A percentile compares a stretch with the other conserved stretches of the same genome.
Evolutionary conservation across 1,140 invertebrate species (phyloP).

Genomic region (Latrodectus geometricus): DNA sequence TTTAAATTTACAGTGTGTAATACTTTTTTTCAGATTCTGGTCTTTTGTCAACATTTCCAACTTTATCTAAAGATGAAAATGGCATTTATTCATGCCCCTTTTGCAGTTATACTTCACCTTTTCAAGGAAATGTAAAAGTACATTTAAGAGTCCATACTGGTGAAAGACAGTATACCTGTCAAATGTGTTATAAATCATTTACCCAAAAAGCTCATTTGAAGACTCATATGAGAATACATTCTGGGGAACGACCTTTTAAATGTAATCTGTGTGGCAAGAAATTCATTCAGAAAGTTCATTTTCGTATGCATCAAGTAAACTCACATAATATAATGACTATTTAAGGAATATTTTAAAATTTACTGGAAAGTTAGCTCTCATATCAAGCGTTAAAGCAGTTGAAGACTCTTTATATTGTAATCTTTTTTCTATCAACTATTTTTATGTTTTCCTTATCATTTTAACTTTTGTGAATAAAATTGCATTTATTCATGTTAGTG

Average conservation of each 20-base stretch:
- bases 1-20: too few relatives aligned
- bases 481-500: too few relatives aligned
- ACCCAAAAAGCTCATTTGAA: slow-evolving; percentile 2
- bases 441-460: too few relatives aligned
- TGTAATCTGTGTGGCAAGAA: neutral
- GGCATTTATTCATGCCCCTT: slow-evolving; percentile 58
- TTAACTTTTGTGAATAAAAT: too few relatives aligned
- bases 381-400: too few relatives aligned
- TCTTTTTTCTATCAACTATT: too few relatives aligned
- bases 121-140: slow-evolving; percentile 38
- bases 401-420: too few relatives aligned
- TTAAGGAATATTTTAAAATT: too few relatives aligned
- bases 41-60: too few relatives aligned
- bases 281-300: neutral
- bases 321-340: too few relatives aligned
- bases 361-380: too few relatives aligned
- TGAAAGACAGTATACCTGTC: neutral
- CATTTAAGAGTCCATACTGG: slow-evolving; percentile 18
- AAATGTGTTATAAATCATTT: slow-evolving; percentile 3
- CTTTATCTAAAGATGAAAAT: neutral
- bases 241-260: neutral
- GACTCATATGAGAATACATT: neutral
- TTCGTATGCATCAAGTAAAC: neutral
- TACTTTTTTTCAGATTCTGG: too few relatives aligned
- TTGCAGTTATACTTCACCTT: slow-evolving; percentile 64